A percentile compares a stretch with the other conserved stretches of the same genome.
These are phyloP conservation scores for Pseudoatta argentina DNA, from an alignment of 1,140 invertebrate species.

Conservation along the genomic window DNA sequence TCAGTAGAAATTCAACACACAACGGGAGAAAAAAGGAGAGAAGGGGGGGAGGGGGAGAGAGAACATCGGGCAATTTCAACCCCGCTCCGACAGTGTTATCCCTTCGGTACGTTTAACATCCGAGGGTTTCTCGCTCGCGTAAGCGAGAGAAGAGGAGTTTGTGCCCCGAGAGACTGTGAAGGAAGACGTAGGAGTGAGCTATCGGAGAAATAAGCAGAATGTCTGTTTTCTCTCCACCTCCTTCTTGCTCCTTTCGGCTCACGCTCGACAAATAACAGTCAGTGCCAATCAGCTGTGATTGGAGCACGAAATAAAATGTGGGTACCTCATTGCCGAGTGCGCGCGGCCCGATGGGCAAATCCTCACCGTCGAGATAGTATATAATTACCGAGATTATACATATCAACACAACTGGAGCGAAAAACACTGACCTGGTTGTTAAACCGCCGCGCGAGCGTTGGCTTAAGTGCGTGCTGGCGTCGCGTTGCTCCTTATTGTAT, in stretches of 20 bases:
- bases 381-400: conserved; percentile 84
- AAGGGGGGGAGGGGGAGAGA: background rate
- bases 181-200: conserved; percentile 69
- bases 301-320: conserved; percentile 75
- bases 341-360: conserved; percentile 63
- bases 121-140: conserved; percentile 30
- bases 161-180: conserved; percentile 21
- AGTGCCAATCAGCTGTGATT: conserved; percentile 80
- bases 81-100: conserved; percentile 61
- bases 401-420: conserved; percentile 84
- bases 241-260: conserved; percentile 37
- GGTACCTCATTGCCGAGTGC: conserved; percentile 57
- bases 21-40: background rate
- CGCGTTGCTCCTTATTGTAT: conserved; percentile 48
- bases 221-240: conserved; percentile 57
- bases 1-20: conserved; percentile 42
- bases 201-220: conserved; percentile 59
- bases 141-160: conserved; percentile 37
- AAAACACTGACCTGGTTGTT: conserved; percentile 82
- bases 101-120: conserved; percentile 36
- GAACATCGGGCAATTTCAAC: conserved; percentile 60
- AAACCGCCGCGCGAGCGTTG: conserved; percentile 71
- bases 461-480: conserved; percentile 58
- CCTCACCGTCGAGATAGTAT: conserved; percentile 73
- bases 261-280: conserved; percentile 78